Percentiles rank a stretch among this genome's conserved stretches.
phyloP scores from a whole-genome alignment of 2,797 vertebrate genomes.

The Dromococcyx pavoninus region DNA sequence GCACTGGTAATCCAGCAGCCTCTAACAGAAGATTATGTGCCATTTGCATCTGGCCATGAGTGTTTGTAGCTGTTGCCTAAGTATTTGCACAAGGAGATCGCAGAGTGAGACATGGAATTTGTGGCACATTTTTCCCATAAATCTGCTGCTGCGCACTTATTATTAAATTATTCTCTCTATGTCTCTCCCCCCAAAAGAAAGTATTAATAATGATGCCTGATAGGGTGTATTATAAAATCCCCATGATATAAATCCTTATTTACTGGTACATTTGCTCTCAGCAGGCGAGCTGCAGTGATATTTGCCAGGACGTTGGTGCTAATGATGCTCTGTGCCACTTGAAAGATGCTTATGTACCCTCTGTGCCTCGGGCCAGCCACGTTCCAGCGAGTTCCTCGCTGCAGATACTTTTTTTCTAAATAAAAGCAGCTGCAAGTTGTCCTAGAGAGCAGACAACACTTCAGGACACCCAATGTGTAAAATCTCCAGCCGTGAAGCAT shows the following conservation, averaged over 20 bases:
- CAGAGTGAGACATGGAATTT: rapidly evolving
- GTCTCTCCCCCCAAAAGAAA: not conserved
- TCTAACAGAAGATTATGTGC: not conserved
- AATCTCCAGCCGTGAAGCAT: not conserved
- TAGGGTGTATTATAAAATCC: not conserved
- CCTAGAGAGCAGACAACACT: not conserved
- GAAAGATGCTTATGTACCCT: not conserved
- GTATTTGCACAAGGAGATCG: rapidly evolving
- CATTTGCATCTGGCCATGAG: not conserved
- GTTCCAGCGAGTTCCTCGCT: not conserved
- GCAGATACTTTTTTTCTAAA: not conserved
- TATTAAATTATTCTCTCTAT: not conserved
- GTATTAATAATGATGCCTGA: not conserved
- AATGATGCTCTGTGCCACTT: not conserved
- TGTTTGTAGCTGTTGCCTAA: not conserved
- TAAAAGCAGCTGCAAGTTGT: not conserved
- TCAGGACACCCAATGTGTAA: not conserved
- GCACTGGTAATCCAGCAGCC: not conserved
- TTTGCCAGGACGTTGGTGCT: not conserved
- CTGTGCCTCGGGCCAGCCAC: rapidly evolving
- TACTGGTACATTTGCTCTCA: not conserved
- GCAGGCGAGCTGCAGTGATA: not conserved
- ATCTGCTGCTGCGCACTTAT: not conserved
- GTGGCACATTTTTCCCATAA: not conserved
- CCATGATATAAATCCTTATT: not conserved